These are phyloP conservation scores for Imbricaverruca yamaguchii DNA, from an alignment of 2,888 invertebrate genomes.

Conservation along the genomic window DNA sequence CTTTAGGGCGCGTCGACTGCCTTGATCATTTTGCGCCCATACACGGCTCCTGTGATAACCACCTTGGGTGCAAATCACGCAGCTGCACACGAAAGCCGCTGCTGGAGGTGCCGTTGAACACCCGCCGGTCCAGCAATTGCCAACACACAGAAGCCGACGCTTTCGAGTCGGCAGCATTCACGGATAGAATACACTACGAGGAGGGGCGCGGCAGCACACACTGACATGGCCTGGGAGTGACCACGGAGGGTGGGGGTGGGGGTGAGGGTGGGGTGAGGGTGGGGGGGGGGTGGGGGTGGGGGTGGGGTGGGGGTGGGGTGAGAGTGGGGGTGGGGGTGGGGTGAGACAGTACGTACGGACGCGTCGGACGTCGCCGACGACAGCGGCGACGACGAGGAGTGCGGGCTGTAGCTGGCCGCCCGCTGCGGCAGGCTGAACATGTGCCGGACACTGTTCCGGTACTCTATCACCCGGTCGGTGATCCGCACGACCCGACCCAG, in stretches of 20 bases:
- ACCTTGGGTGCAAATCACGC: too few relatives aligned
- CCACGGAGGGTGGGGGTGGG: neutral
- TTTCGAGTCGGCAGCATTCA: neutral
- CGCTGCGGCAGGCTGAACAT: constrained; percentile 42
- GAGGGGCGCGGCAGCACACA: neutral
- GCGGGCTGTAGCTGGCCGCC: neutral
- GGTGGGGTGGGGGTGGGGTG: too few relatives aligned
- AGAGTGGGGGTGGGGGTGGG: neutral
- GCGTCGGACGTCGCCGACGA: neutral
- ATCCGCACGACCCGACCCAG: constrained; percentile 86
- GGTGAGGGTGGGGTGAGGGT: too few relatives aligned
- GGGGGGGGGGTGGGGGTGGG: too few relatives aligned
- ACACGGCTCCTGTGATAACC: too few relatives aligned
- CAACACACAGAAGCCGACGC: neutral
- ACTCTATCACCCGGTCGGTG: constrained; percentile 81
- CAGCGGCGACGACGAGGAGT: neutral
- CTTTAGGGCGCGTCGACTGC: too few relatives aligned
- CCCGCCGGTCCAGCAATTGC: too few relatives aligned
- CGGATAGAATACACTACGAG: neutral
- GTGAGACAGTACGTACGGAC: neutral
- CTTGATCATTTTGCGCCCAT: too few relatives aligned
- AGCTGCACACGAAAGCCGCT: too few relatives aligned
- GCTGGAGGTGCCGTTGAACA: too few relatives aligned
- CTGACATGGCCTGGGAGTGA: neutral
- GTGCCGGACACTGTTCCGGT: constrained; percentile 59